Percentiles rank a stretch among this genome's conserved stretches.
These are phyloP conservation scores for Lepidochrysops patricia DNA, from an alignment of 2,888 invertebrate species.

Conservation along the genomic window DNA sequence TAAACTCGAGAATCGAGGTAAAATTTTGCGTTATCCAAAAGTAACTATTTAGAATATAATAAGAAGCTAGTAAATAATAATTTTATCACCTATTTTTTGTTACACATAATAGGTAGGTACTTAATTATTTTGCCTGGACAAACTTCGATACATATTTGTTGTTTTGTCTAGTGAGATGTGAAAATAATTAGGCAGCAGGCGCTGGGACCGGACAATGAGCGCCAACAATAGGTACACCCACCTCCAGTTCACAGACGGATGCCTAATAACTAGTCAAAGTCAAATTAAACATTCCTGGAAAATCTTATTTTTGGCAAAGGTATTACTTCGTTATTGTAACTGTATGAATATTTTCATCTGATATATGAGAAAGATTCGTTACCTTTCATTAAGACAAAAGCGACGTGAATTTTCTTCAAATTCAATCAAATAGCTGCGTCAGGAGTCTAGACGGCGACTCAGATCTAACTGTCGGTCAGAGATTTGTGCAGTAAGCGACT, in stretches of 20 bases:
- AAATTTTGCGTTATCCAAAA: too few relatives aligned
- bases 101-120: too few relatives aligned
- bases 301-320: background rate
- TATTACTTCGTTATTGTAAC: background rate
- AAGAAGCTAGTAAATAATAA: too few relatives aligned
- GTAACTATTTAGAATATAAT: too few relatives aligned
- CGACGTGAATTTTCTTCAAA: background rate
- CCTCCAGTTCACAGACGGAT: background rate
- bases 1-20: too few relatives aligned
- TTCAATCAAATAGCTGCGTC: background rate
- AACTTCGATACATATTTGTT: background rate
- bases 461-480: background rate
- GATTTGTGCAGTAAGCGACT: background rate
- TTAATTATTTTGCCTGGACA: background rate
- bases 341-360: background rate
- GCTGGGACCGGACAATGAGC: too few relatives aligned
- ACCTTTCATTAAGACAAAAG: background rate
- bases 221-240: too few relatives aligned
- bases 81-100: too few relatives aligned
- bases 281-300: background rate
- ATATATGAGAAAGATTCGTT: background rate
- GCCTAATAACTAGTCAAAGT: background rate
- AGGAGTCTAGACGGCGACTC: too few relatives aligned
- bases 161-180: background rate
- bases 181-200: too few relatives aligned